Percentiles rank a stretch among this genome's conserved stretches.
phyloP scores from a whole-genome alignment of 1,140 invertebrate species.

The Neuroterus valhalla region DNA sequence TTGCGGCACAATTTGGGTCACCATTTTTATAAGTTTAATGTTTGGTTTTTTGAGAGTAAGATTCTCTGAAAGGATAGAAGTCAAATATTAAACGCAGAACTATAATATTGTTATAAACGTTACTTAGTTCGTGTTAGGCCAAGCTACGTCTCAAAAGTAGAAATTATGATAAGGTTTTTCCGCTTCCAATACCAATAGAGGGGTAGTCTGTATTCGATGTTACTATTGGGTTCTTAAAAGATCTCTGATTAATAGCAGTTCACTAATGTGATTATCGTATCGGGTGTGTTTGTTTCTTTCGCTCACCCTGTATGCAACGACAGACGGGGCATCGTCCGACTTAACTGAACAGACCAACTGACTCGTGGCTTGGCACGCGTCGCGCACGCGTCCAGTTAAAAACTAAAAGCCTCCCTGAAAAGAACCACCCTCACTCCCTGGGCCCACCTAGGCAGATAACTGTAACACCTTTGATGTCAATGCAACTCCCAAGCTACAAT shows the following conservation, averaged over 20 bases:
- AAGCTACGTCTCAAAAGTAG: no score
- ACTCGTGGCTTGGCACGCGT: slow-evolving; percentile 64
- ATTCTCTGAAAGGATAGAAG: no score
- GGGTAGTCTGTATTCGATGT: neutral
- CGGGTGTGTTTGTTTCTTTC: slow-evolving; percentile 49
- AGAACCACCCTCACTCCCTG: slow-evolving; percentile 47
- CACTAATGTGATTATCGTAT: slow-evolving; percentile 21
- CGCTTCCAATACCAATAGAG: no score
- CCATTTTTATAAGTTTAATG: no score
- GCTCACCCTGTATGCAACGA: slow-evolving; percentile 50
- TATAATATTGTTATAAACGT: no score
- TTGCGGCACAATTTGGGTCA: no score
- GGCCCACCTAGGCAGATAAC: slow-evolving; percentile 30
- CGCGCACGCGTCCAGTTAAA: slow-evolving; percentile 67
- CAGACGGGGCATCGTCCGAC: slow-evolving; percentile 52
- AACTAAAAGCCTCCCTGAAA: slow-evolving; percentile 60
- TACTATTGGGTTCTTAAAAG: slow-evolving; percentile 11
- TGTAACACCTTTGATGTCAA: slow-evolving; percentile 56
- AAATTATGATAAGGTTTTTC: neutral
- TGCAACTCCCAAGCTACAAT: slow-evolving; percentile 23
- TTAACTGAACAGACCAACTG: slow-evolving; percentile 55
- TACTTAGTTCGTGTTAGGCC: no score
- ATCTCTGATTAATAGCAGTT: slow-evolving; percentile 10
- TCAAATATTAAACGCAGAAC: no score
- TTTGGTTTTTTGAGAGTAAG: no score